A percentile compares a stretch with the other conserved stretches of the same genome.
phyloP scores from a whole-genome alignment of 2,888 invertebrate species.

The Ethmia dodecea region DNA sequence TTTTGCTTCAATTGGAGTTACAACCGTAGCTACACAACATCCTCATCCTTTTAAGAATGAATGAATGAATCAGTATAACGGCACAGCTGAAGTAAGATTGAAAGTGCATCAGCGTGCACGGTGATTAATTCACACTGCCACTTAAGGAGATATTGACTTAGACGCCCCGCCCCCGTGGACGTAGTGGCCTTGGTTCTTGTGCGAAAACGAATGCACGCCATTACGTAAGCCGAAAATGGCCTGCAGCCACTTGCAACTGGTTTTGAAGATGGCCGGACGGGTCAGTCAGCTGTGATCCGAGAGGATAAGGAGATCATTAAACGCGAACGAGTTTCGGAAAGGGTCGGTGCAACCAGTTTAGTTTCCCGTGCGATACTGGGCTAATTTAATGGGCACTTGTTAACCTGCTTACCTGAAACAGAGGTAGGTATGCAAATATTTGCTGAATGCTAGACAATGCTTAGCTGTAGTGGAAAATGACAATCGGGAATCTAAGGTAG shows the following conservation, averaged over 20 bases:
- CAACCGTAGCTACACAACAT: constrained; percentile 11
- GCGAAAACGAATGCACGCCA: constrained; percentile 50
- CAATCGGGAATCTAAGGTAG: too few species aligned
- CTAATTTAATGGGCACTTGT: too few species aligned
- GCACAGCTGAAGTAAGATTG: constrained; percentile 51
- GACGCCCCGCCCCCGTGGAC: constrained; percentile 50
- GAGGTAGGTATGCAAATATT: too few species aligned
- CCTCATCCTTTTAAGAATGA: constrained; percentile 2
- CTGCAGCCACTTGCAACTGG: constrained; percentile 61
- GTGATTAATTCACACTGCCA: constrained; percentile 62
- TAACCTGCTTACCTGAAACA: too few species aligned
- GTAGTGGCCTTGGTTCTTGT: constrained; percentile 41
- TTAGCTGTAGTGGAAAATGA: too few species aligned
- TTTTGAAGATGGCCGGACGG: constrained; percentile 40
- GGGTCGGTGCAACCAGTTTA: too few species aligned
- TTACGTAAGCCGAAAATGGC: constrained; percentile 49
- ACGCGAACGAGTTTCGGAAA: constrained; percentile 28
- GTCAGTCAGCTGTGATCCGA: constrained; percentile 44
- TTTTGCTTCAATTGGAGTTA: constrained; percentile 37
- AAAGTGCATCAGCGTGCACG: constrained; percentile 64
- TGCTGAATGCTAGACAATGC: too few species aligned
- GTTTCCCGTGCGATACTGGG: too few species aligned
- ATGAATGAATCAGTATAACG: constrained; percentile 50
- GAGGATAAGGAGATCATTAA: constrained; percentile 26
- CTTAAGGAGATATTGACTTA: constrained; percentile 58